Evolutionary conservation across 1,140 invertebrate species (phyloP), one percentile per base, ranked within the genome.

Genomic region (Trachymyrmex septentrionalis): DNA sequence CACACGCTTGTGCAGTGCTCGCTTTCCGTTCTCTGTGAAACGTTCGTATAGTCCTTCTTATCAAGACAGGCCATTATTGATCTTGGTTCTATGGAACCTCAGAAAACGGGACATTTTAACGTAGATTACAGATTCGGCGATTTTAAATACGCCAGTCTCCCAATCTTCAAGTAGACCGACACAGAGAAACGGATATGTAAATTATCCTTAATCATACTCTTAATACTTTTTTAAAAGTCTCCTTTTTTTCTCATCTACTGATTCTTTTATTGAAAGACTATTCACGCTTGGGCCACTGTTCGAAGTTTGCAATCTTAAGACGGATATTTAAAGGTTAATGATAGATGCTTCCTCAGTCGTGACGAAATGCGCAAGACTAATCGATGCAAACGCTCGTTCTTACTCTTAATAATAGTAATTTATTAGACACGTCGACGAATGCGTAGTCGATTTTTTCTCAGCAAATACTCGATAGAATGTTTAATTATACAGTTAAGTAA

Each of bases 401-500:
- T 57, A 69, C 63, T 67, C 63, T 48, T 81, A 82, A 86, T 81
- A 86, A 86, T 86, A 81, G 76, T 48, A 59, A 82, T 86, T 82
- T 69, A 82, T 80, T 69, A 81, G 55, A 44, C 27, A 66, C 30
- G 7, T 66, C 82, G 59, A 71, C 59, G 34, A 73, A 59, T 82
- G 14, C 48, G 48, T 19, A 72, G 10, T 21, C 67, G 67, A 73
- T 48, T 82, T 84, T 73, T 61, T 55, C 7, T 44, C 10, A 19
- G 24, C 30, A 19, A 59, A 48, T 59, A 30, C 19, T 63, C 27
- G 55, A 84, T 75, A 75, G 57, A 50, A 75, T 48, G 55, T 84
- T 84, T 75, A 84, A 75, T 84, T 61, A 21, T 27, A n/a, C 5
- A 34, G 55, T 48, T 59, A 48, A 34, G 27, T 44, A 82, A 82